Evolutionary conservation across 2,888 invertebrate species (phyloP), one percentile per base, ranked within the genome.

Genomic region (Hanleya hanleyi): DNA sequence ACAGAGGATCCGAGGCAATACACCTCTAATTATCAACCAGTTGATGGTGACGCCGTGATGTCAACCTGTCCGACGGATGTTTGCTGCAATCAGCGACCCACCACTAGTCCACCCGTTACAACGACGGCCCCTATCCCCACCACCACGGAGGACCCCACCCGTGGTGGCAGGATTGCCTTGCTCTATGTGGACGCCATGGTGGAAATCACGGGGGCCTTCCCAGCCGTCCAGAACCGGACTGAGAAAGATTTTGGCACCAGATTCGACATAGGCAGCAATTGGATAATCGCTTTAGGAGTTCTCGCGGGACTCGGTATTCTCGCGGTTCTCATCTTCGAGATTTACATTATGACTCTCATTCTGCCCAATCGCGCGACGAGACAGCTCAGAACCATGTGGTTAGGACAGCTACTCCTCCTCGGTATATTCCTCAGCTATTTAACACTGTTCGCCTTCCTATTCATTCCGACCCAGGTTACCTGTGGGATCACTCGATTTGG

Each of bases 201-300:
- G 47, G 79, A 80, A 51, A 82, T 87, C 61, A 86, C 85, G 1
- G 85, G 85, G 1, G 81, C 84, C 18, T 85, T 71, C 71, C 51
- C 76, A 1, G 41, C 51, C 6, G 7, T 12, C 3, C 37, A 64
- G 35, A 35, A 35, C 38, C 35, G 64, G 22, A 64, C 37, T 2
- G n/a, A 64, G 64, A 37, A n/a, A 9, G 64, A 49, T 74, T 75
- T 0, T 72, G 78, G 64, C 36, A 78, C 81, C 18, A 68, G 83
- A 61, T 84, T 83, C 75, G 84, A 84, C 38, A 73, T 80, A 29
- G 84, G 84, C 4, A 80, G 83, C 66, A 81, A 80, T 18, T 97
- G 98, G 98, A 96, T 97, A 47, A 94, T 97, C 80, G 97, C 97
- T 0, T 93, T 97, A 69, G 93, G 97, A 73, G 95, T 96, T 26